Conservation (phyloP, 1,140 invertebrate species). For the Helicoverpa zea region DNA sequence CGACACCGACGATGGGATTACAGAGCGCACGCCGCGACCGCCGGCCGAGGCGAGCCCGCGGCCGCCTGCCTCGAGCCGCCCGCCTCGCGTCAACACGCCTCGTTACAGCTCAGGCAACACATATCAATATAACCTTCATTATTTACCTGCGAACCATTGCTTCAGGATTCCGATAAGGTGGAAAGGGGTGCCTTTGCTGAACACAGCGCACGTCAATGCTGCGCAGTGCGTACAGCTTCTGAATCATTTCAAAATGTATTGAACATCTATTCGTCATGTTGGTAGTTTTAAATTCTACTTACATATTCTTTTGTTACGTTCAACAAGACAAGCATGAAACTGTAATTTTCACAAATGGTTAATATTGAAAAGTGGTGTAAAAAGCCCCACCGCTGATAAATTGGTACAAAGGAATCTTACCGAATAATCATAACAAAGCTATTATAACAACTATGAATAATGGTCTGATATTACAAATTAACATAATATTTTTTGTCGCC, state of each 20-base stretch:
- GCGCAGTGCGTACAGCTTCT: not conserved
- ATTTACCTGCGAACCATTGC: not conserved
- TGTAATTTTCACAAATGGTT: slow-evolving; percentile 15
- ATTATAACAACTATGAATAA: slow-evolving; percentile 84
- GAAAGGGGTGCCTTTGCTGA: too few relatives aligned
- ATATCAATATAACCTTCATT: slow-evolving; percentile 4
- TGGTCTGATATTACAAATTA: slow-evolving; percentile 83
- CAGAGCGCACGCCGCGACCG: slow-evolving; percentile 65
- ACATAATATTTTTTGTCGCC: slow-evolving; percentile 85
- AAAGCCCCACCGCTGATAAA: slow-evolving; percentile 68
- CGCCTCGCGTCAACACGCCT: slow-evolving; percentile 63
- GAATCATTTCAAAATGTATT: too few relatives aligned
- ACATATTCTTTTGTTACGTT: not conserved
- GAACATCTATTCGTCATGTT: not conserved
- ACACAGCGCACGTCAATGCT: too few relatives aligned
- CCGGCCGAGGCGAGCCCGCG: slow-evolving; percentile 43
- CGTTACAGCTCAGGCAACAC: slow-evolving; percentile 57
- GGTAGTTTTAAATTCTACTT: not conserved
- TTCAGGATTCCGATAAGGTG: not conserved
- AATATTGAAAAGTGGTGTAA: slow-evolving; percentile 49
- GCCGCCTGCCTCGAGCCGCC: slow-evolving; percentile 48
- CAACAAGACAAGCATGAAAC: slow-evolving; percentile 35
- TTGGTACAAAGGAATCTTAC: slow-evolving; percentile 79
- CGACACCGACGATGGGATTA: slow-evolving; percentile 83
- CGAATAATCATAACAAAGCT: slow-evolving; percentile 85